phyloP scores from a whole-genome alignment of 2,888 invertebrate genomes.

The Sycophila texana region DNA sequence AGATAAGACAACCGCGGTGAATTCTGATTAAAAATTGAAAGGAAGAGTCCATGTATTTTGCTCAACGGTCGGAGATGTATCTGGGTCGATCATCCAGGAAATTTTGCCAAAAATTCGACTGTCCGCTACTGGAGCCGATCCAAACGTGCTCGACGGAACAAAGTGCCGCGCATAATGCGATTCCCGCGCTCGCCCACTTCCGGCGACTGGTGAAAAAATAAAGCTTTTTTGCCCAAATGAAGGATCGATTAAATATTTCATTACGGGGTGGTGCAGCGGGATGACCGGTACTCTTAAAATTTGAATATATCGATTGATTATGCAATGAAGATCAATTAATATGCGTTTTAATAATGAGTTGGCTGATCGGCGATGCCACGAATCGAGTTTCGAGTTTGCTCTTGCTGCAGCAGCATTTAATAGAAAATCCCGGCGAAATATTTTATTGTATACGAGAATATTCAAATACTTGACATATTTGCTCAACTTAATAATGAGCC shows the following conservation, averaged over 20 bases:
- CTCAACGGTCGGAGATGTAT: constrained; percentile 28
- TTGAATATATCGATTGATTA: constrained; percentile 30
- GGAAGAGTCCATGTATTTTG: constrained; percentile 19
- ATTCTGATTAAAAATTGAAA: constrained; percentile 33
- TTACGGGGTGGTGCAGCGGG: background rate
- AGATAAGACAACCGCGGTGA: too few relatives aligned
- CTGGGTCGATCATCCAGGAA: constrained; percentile 25
- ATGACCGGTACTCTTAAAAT: background rate
- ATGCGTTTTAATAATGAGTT: constrained; percentile 30
- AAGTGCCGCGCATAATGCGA: constrained; percentile 18
- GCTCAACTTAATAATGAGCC: background rate
- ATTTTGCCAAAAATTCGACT: constrained; percentile 30
- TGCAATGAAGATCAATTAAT: constrained; percentile 8
- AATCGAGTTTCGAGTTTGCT: background rate
- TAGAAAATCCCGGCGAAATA: background rate
- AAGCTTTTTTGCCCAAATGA: background rate
- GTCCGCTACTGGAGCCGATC: constrained; percentile 19
- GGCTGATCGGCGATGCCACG: background rate
- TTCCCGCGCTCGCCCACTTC: background rate
- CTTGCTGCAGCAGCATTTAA: background rate
- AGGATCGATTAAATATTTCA: constrained; percentile 25
- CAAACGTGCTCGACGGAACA: constrained; percentile 3
- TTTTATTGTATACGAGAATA: background rate
- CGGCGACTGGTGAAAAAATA: background rate
- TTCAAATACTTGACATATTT: background rate